Evolutionary conservation across 2,888 invertebrate genomes (phyloP), one percentile per base, ranked within the genome.

Genomic region (Laspeyria flexula): DNA sequence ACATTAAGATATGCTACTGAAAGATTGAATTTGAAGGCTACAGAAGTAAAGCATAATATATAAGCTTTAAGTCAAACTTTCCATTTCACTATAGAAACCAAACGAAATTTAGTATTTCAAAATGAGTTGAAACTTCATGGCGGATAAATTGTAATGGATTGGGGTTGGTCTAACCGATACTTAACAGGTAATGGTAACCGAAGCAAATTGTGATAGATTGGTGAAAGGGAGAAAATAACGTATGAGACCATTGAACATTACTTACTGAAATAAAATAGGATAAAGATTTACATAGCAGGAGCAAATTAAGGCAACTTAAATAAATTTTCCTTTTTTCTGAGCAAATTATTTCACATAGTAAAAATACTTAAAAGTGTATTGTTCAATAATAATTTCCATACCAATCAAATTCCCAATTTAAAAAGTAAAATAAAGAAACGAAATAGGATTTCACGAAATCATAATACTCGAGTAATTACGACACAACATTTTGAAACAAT

Each of bases 401-500:
- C n/a, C n/a, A n/a, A n/a, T n/a, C n/a, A n/a, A n/a, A n/a, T n/a
- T n/a, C n/a, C n/a, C n/a, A n/a, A n/a, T 21, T 21, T 21, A 5
- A 21, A 3, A 3, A 21, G 21, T 21, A 2, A 21, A 21, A 5
- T 5, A 21, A 21, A 21, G 2, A 25, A 25, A 6, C 38, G 16
- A 40, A 44, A 39, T 50, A 34, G 33, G 35, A 34, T 15, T 38
- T 21, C 9, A 6, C 18, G 11, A 27, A 40, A 12, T n/a, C 5
- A 15, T 38, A 39, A 37, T 16, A 37, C 12, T 18, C 23, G 9
- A 10, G 11, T 34, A 40, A 47, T 45, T 45, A 41, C 41, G 25
- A 33, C 15, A 42, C 43, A 46, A 46, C 41, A 34, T 35, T 21
- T 5, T 27, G n/a, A 41, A 35, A 49, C 48, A 45, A 50, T 54